Percentiles rank a stretch among this genome's conserved stretches.
These are phyloP conservation scores for Argyresthia goedartella DNA, from an alignment of 2,888 invertebrate species.

Conservation along the genomic window DNA sequence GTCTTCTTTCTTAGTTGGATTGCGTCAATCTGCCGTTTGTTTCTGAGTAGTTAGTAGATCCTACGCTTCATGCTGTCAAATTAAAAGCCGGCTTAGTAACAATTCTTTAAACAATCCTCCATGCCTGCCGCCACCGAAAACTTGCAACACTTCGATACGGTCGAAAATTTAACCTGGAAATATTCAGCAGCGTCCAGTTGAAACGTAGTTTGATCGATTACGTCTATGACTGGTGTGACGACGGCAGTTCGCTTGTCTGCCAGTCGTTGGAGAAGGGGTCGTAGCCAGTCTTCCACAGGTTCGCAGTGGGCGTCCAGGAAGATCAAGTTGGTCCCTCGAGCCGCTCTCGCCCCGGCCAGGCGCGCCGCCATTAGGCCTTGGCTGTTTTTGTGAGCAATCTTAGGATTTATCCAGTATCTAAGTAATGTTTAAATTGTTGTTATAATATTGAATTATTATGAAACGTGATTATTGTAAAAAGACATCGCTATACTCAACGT, in stretches of 20 bases:
- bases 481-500: too few relatives aligned
- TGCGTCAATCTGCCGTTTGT: too few relatives aligned
- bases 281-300: conserved; percentile 84
- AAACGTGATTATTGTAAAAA: too few relatives aligned
- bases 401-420: too few relatives aligned
- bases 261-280: conserved; percentile 89
- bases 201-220: conserved; percentile 45
- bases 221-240: conserved; percentile 93
- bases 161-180: conserved; percentile 44
- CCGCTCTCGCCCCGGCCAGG: conserved; percentile 87
- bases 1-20: too few relatives aligned
- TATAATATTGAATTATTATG: too few relatives aligned
- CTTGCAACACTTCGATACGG: neutral
- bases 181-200: conserved; percentile 42
- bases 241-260: conserved; percentile 82
- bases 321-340: conserved; percentile 83
- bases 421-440: too few relatives aligned
- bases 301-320: conserved; percentile 96
- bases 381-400: neutral
- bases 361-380: conserved; percentile 80
- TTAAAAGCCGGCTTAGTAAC: neutral
- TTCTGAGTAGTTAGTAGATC: too few relatives aligned
- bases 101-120: neutral
- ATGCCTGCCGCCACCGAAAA: too few relatives aligned
- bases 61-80: too few relatives aligned